phyloP scores from a whole-genome alignment of 1,140 invertebrate genomes.

The Zeugodacus cucurbitae region DNA sequence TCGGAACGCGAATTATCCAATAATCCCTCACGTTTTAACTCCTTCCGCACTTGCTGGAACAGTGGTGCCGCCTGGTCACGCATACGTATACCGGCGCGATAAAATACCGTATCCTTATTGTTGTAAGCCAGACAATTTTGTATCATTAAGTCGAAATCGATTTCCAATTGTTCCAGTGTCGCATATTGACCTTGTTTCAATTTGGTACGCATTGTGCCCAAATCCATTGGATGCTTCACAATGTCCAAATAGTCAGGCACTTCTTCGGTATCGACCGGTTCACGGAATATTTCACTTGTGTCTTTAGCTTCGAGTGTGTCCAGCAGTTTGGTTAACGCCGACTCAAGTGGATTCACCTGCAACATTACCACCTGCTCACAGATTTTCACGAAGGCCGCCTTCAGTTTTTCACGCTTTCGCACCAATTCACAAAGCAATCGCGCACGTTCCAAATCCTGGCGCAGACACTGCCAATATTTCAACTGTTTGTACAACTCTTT shows the following conservation, averaged over 20 bases:
- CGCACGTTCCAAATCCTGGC: conserved; percentile 94
- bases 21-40: conserved; percentile 75
- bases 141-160: conserved; percentile 94
- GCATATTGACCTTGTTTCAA: conserved; percentile 81
- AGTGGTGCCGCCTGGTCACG: conserved; percentile 83
- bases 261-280: conserved; percentile 91
- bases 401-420: conserved; percentile 93
- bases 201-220: conserved; percentile 90
- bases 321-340: conserved; percentile 79
- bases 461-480: conserved; percentile 93
- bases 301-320: conserved; percentile 84
- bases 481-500: conserved; percentile 85
- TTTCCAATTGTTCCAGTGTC: conserved; percentile 82
- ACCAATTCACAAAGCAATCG: conserved; percentile 93
- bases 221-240: conserved; percentile 95
- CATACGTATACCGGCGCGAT: conserved; percentile 86
- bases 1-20: conserved; percentile 59
- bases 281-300: conserved; percentile 87
- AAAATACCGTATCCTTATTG: conserved; percentile 90
- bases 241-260: conserved; percentile 93
- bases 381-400: conserved; percentile 86
- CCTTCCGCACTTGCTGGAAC: conserved; percentile 80
- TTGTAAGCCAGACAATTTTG: conserved; percentile 96
- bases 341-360: conserved; percentile 83
- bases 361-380: conserved; percentile 84